These are phyloP conservation scores for Prietella phreatophila DNA, from an alignment of 2,113 vertebrate species.

Conservation along the genomic window DNA sequence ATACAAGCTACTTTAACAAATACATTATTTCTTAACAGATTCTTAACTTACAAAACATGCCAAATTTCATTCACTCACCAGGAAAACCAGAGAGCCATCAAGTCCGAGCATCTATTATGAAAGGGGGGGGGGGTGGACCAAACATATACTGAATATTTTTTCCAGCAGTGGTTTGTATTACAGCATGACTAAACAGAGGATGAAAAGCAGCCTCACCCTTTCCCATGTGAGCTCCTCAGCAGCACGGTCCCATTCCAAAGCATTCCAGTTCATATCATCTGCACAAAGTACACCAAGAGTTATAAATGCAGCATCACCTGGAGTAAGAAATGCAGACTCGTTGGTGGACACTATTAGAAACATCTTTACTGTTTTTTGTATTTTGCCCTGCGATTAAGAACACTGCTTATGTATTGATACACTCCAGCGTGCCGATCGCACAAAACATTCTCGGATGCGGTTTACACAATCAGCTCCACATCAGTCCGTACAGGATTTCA, in stretches of 20 bases:
- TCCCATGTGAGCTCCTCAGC: slow-evolving; percentile 97
- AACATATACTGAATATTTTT: not conserved
- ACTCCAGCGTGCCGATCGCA: not conserved
- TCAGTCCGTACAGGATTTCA: too few relatives aligned
- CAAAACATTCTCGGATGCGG: not conserved
- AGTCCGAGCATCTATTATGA: slow-evolving; percentile 89
- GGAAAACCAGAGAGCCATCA: slow-evolving; percentile 92
- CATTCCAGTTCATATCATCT: slow-evolving; percentile 99
- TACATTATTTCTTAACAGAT: not conserved
- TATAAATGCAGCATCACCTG: not conserved
- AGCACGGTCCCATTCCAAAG: slow-evolving; percentile 94
- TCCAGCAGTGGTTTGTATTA: not conserved
- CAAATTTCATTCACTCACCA: slow-evolving; percentile 70
- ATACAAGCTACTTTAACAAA: not conserved
- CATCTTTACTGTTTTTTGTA: not conserved
- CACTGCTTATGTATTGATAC: not conserved
- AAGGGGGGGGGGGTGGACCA: slow-evolving; percentile 7
- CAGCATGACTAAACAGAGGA: not conserved
- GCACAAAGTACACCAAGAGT: slow-evolving; percentile 45
- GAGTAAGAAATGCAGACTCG: not conserved
- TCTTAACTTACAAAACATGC: not conserved
- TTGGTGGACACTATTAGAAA: not conserved
- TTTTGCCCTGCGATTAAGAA: not conserved
- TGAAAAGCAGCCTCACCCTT: slow-evolving; percentile 72
- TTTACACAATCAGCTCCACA: not conserved